Conservation (phyloP, 1,140 invertebrate genomes). For the Rhyacophila brunnea region DNA sequence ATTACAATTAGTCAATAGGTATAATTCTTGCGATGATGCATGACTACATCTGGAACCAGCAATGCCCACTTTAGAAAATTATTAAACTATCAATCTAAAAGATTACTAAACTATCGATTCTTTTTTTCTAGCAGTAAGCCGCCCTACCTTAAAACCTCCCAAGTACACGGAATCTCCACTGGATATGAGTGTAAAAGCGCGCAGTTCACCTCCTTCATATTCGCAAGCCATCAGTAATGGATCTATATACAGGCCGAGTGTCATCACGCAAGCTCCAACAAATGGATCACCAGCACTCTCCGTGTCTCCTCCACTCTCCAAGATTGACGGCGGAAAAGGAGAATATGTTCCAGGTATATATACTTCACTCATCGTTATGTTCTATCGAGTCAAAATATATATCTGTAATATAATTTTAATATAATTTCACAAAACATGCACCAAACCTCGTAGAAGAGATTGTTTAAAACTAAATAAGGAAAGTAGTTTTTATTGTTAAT, state of each 20-base stretch:
- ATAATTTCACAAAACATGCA: too few species aligned
- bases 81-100: too few species aligned
- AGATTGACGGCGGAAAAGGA: conserved; percentile 24
- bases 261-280: conserved; percentile 46
- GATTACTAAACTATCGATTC: background rate
- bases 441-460: too few species aligned
- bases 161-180: conserved; percentile 39
- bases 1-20: too few species aligned
- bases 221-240: conserved; percentile 26
- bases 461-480: too few species aligned
- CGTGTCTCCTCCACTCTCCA: background rate
- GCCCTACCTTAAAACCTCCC: conserved; percentile 8
- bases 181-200: conserved; percentile 46
- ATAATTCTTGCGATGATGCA: too few species aligned
- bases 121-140: conserved; percentile 3
- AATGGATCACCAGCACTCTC: conserved; percentile 30
- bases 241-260: conserved; percentile 38
- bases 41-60: too few species aligned
- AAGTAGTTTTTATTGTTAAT: too few species aligned
- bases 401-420: too few species aligned
- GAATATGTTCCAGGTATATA: conserved; percentile 32
- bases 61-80: too few species aligned
- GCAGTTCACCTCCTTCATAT: conserved; percentile 36
- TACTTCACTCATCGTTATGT: too few species aligned
- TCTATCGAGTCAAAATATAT: too few species aligned